Base-by-base conservation (phyloP, 2,113 vertebrate species). In the Rhinopomastus cyanomelas region DNA sequence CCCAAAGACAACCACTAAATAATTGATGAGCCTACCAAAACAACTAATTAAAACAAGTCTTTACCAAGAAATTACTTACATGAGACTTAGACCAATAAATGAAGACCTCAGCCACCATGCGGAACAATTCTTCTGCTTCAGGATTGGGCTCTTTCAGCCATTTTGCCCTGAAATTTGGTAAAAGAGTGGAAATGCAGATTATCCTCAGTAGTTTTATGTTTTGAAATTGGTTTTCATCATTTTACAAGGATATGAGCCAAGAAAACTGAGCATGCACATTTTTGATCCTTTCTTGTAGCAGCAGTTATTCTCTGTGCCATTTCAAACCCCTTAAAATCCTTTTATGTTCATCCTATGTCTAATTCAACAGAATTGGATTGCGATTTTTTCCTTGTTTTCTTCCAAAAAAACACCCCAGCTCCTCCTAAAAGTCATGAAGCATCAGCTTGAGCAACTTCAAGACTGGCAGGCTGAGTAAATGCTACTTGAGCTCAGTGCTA, bases 41-140 rank as follows among this genome's bases (percentile, higher is more conserved):
- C 73, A 64, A 1, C 10, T 77, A 51, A 34, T 42, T 69, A 34
- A 56, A 90, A 71, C 3, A 82, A 62, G 3, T 37, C 48, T 62
- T 81, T 87, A 65, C 15, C 20, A 82, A 72, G 25, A 20, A 88
- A 87, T 72, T 80, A 96, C 98, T 98, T 96, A 99, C 99, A 18
- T 99, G 99, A 92, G 99, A 99, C 85, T 99, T 99, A 32, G 99
- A 98, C 99, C 99, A 99, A 93, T 98, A 99, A 97, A 99, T 98
- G 69, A 99, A 99, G 64, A 99, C 98, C 65, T 99, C 99, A 6
- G 99, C 99, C 87, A 99, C 99, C 98, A 99, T 99, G n/a, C 98
- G 98, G 94, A 99, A 99, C 53, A 99, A 95, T 49, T 98, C 98
- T 88, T 99, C 99, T 0, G 98, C 99, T 91, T 98, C 98, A 5